Base-by-base conservation (phyloP, 1,140 invertebrate species). In the Leptinotarsa texana region DNA sequence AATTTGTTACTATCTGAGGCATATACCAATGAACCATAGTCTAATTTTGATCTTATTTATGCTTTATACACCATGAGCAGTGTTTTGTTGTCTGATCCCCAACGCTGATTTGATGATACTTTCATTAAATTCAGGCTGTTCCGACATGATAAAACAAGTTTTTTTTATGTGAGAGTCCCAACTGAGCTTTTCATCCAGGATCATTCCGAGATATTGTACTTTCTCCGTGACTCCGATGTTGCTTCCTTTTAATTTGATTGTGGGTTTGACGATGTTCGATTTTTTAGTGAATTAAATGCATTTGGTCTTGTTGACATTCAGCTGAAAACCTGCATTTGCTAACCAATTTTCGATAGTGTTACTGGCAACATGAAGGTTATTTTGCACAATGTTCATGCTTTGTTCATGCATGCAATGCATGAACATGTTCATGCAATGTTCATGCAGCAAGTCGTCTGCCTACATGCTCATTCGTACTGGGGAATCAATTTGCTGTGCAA, bases 1-100 rank as follows among this genome's bases (percentile, higher is more conserved):
- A n/a, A 61, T 42, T 72, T 49, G 47, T 47, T 65, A 13, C 13
- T 22, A 3, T 72, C 65, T 42, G 75, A 68, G 15, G 72, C 61
- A 57, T 77, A 77, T 8, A 69, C 24, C 4, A 73, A 33, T 15
- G 62, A 68, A n/a, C n/a, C n/a, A 72, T n/a, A n/a, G n/a, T n/a
- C n/a, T n/a, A n/a, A n/a, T n/a, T n/a, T n/a, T n/a, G n/a, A n/a
- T 66, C 69, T 33, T 57, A 72, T 68, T 8, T 57, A 49, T 21
- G 74, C 22, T 75, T 63, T 65, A 27, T 73, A 73, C 3, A 76
- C 49, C 21, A 62, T 68, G 15, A 73, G 49, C 5, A 76, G 75
- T 62, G 57, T 48, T 73, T 42, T 15, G 22, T 69, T 65, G 4
- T 69, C 71, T 15, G 48, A 61, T 3, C 74, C 69, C 70, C 74